phyloP scores from a whole-genome alignment of 2,888 invertebrate species.

The Branchipolynoe longqiensis region DNA sequence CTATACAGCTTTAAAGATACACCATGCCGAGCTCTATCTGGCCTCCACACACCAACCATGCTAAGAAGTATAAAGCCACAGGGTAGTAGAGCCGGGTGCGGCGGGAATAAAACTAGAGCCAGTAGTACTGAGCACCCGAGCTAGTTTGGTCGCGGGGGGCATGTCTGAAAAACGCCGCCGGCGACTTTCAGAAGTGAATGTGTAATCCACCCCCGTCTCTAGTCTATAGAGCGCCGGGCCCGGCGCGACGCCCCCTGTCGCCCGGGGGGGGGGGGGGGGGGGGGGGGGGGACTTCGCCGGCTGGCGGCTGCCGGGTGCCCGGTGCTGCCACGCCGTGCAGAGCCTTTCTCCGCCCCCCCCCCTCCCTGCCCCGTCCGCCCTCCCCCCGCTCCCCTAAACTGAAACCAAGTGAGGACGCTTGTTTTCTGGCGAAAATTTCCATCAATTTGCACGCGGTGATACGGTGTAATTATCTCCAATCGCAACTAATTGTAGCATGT shows the following conservation, averaged over 20 bases:
- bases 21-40: no score
- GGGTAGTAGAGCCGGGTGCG: no score
- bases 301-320: neutral
- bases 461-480: slow-evolving; percentile 26
- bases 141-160: no score
- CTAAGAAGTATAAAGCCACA: no score
- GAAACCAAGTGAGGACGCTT: neutral
- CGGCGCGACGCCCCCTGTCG: no score
- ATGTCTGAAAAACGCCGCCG: slow-evolving; percentile 1
- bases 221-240: slow-evolving; percentile 31
- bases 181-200: slow-evolving; percentile 22
- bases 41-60: no score
- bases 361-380: neutral
- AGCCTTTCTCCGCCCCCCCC: no score
- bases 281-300: neutral
- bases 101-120: no score
- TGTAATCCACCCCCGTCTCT: slow-evolving; percentile 31
- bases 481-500: slow-evolving; percentile 45
- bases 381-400: neutral
- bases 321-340: neutral
- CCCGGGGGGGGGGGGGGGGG: neutral
- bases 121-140: no score
- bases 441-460: slow-evolving; percentile 39
- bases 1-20: no score
- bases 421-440: slow-evolving; percentile 33